Percentiles rank a stretch among this genome's conserved stretches.
Evolutionary conservation across 2,888 invertebrate genomes (phyloP).

Genomic region (Rhopalosiphum nymphaeae): DNA sequence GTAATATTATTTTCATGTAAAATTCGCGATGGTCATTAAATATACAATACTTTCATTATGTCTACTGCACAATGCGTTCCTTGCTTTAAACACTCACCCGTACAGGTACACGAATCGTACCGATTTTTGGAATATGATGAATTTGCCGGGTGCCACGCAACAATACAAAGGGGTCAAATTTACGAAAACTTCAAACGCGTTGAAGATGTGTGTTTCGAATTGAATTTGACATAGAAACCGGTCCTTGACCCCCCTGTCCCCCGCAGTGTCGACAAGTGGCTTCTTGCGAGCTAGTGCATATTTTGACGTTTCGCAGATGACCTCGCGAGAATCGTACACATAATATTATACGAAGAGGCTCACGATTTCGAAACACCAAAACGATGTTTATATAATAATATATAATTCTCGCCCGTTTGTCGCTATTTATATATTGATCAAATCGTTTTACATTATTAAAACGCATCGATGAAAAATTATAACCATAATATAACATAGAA

Average conservation of each 20-base stretch:
- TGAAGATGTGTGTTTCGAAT: conserved; percentile 63
- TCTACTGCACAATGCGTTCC: background rate
- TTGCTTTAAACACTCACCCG: background rate
- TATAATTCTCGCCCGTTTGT: background rate
- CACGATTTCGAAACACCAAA: conserved; percentile 24
- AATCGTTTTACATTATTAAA: background rate
- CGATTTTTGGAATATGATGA: background rate
- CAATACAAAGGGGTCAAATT: conserved; percentile 57
- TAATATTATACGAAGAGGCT: background rate
- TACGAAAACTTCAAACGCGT: conserved; percentile 40
- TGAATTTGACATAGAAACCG: conserved; percentile 65
- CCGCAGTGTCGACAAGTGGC: conserved; percentile 6
- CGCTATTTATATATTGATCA: background rate
- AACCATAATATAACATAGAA: background rate
- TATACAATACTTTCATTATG: conserved; percentile 25
- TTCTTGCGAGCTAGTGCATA: conserved; percentile 49
- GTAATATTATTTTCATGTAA: background rate
- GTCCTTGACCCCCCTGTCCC: conserved; percentile 61
- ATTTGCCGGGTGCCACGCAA: conserved; percentile 14
- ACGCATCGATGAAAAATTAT: background rate
- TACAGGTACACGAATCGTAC: background rate
- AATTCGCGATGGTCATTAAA: conserved; percentile 32
- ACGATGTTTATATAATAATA: background rate
- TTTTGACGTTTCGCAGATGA: conserved; percentile 64
- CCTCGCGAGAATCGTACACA: conserved; percentile 49